Base-by-base conservation (phyloP, 2,113 vertebrate genomes). In the Etia nguti region DNA sequence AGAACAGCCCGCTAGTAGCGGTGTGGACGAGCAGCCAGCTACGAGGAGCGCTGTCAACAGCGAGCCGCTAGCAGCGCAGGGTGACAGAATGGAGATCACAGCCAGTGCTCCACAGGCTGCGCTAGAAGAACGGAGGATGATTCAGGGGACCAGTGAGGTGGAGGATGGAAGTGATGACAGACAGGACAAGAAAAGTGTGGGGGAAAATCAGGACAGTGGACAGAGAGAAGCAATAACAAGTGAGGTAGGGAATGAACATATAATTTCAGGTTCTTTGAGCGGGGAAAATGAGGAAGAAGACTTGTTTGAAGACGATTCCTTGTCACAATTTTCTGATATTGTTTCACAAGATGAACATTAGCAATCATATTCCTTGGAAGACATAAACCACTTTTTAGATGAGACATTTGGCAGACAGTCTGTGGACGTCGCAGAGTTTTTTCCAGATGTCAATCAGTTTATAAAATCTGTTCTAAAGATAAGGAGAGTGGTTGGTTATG, bases 391-490 rank as follows among this genome's bases (percentile, higher is more conserved):
- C 55, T 57, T 57, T 57, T 29, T 57, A 7, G 55, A 16, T 57
- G 0, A 57, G 24, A 57, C 55, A 55, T 56, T 56, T 7, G 4
- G 6, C 11, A 57, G 7, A 24, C 55, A 57, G 55, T 57, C 55
- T 26, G 55, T 26, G 55, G 22, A 57, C 26, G 55, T 57, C 55
- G 8, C 54, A 16, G 43, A 56, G 55, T 57, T 57, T 57, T 57
- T 57, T 57, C 55, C 22, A 57, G 55, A 57, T 57, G 22, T 57
- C 0, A 24, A 57, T 57, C 55, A 0, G 4, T 57, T 29, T 0
- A 26, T 29, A 57, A 57, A 57, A 2, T 57, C 55, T 48, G 46
- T 48, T 48, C 15, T 57, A 2, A 57, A 29, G 2, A 0, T 57
- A 29, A 29, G 55, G 7, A 29, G 55, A 29, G 55, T 57, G 26